phyloP scores from a whole-genome alignment of 2,797 vertebrate genomes.

The Poeciliopsis gracilis region DNA sequence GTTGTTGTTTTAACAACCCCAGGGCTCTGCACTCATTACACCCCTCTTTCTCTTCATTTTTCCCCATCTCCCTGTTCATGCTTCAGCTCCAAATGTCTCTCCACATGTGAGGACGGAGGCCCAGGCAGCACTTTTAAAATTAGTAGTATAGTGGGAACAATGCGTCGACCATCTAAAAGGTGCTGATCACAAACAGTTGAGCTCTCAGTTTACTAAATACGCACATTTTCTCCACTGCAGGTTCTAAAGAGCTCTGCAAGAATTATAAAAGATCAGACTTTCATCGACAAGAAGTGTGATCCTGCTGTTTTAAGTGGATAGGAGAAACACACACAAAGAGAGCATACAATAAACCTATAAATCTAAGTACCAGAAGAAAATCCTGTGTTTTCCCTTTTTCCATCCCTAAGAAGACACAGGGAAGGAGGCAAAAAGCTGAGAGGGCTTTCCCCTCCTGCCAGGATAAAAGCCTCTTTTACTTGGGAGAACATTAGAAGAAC shows the following conservation, averaged over 20 bases:
- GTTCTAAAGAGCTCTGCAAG: constrained; percentile 64
- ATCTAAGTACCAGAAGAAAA: constrained; percentile 29
- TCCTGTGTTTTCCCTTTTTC: constrained; percentile 18
- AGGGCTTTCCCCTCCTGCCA: constrained; percentile 75
- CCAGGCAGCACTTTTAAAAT: constrained; percentile 32
- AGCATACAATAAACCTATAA: constrained; percentile 23
- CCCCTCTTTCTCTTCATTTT: constrained; percentile 20
- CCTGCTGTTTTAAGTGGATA: constrained; percentile 29
- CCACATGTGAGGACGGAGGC: constrained; percentile 33
- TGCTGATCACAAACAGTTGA: constrained; percentile 50
- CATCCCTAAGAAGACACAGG: constrained; percentile 52
- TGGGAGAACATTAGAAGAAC: constrained; percentile 83
- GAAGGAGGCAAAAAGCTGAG: constrained; percentile 56
- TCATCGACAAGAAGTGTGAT: constrained; percentile 65
- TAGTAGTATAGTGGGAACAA: constrained; percentile 36
- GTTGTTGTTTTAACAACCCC: constrained; percentile 65
- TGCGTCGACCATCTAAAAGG: constrained; percentile 62
- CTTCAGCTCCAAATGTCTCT: constrained; percentile 10
- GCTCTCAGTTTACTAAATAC: constrained; percentile 7
- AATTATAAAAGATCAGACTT: constrained; percentile 64
- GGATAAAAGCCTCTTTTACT: constrained; percentile 83
- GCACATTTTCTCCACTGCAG: constrained; percentile 50
- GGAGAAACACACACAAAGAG: constrained; percentile 24
- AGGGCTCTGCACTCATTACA: constrained; percentile 54
- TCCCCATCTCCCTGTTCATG: constrained; percentile 4